Evolutionary conservation across 2,113 vertebrate species (phyloP).

Genomic region (Vulpes ferrilata): DNA sequence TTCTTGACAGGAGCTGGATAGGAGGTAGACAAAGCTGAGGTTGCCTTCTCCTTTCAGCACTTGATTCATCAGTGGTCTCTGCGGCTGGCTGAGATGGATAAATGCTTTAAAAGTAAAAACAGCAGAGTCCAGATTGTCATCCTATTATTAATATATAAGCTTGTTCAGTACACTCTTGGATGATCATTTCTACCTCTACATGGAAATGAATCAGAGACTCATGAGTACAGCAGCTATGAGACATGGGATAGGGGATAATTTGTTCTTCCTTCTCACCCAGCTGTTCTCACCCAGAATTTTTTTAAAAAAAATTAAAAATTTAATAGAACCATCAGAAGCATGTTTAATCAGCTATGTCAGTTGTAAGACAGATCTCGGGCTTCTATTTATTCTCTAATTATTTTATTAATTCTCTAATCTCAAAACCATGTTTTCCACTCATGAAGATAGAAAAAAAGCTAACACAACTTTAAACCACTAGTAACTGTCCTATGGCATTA

Average conservation of each 20-base stretch:
- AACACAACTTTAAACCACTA: neutral
- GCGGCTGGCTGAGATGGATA: neutral
- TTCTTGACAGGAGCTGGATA: neutral
- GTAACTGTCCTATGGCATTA: neutral
- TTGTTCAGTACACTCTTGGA: neutral
- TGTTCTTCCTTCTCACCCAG: neutral
- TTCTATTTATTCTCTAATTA: conserved; percentile 22
- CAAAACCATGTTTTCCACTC: neutral
- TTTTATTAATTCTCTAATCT: conserved; percentile 19
- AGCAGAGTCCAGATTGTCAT: neutral
- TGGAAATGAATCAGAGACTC: conserved; percentile 8
- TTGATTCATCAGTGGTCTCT: neutral
- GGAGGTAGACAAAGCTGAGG: neutral
- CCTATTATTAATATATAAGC: conserved; percentile 48
- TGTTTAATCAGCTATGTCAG: neutral
- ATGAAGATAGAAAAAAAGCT: neutral
- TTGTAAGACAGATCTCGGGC: neutral
- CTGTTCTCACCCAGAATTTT: conserved; percentile 47
- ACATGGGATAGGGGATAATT: neutral
- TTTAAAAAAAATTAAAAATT: neutral
- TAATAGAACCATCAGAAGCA: neutral
- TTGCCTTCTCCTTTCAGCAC: neutral
- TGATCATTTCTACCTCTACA: neutral
- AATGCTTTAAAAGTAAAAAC: conserved; percentile 50
- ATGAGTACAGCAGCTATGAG: neutral